These are phyloP conservation scores for Sebastes nivosus DNA, from an alignment of 2,797 vertebrate species.

Conservation along the genomic window DNA sequence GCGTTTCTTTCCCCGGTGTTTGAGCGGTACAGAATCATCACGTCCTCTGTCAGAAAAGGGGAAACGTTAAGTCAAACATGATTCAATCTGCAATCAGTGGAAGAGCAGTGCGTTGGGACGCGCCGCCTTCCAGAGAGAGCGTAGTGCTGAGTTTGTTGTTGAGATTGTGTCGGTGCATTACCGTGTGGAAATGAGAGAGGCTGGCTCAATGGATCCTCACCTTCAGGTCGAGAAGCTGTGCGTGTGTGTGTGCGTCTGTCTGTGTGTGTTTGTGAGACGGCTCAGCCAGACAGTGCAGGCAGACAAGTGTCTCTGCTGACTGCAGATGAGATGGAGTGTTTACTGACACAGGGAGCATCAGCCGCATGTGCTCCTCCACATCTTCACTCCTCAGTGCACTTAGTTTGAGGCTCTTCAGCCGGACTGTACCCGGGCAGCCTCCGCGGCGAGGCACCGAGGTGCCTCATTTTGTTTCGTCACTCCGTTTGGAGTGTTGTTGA, in stretches of 20 bases:
- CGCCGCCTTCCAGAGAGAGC: neutral
- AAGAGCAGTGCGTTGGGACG: constrained; percentile 4
- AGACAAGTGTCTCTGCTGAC: constrained; percentile 84
- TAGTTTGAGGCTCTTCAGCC: constrained; percentile 36
- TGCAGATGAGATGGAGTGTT: constrained; percentile 86
- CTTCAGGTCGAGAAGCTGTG: constrained; percentile 49
- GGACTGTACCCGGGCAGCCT: constrained; percentile 26
- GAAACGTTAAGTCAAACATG: constrained; percentile 45
- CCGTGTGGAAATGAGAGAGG: constrained; percentile 46
- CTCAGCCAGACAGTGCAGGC: constrained; percentile 82
- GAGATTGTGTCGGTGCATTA: constrained; percentile 17
- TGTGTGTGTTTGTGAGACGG: constrained; percentile 46
- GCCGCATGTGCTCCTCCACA: constrained; percentile 66
- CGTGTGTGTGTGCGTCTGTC: constrained; percentile 7
- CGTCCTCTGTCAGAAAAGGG: constrained; percentile 22
- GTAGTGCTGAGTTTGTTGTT: constrained; percentile 36
- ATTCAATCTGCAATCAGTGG: constrained; percentile 43
- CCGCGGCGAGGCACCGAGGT: neutral
- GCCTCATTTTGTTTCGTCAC: constrained; percentile 27
- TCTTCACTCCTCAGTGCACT: constrained; percentile 44
- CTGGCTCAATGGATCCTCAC: constrained; percentile 56
- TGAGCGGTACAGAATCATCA: constrained; percentile 27
- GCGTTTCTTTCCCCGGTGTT: constrained; percentile 8
- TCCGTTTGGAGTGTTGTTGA: neutral
- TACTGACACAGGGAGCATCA: constrained; percentile 80